Percentiles rank a stretch among this genome's conserved stretches.
These are phyloP conservation scores for Drosophila virilis DNA, from an alignment of 1,140 invertebrate genomes.

Conservation along the genomic window DNA sequence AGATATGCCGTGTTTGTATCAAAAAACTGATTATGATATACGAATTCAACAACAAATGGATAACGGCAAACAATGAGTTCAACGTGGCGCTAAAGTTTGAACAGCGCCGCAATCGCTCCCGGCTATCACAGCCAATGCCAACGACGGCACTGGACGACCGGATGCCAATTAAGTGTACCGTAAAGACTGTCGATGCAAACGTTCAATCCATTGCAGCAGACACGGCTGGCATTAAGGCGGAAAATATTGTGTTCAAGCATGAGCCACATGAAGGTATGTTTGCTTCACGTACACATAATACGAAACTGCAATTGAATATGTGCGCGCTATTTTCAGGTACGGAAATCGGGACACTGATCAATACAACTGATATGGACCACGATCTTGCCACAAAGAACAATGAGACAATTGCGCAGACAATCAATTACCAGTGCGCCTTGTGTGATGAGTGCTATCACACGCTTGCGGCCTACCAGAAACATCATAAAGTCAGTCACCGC, in stretches of 20 bases:
- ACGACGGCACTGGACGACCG: not conserved
- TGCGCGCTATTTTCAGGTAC: not conserved
- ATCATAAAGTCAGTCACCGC: conserved; percentile 34
- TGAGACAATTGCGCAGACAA: not conserved
- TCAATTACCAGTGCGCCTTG: conserved; percentile 21
- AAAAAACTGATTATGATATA: conserved; percentile 58
- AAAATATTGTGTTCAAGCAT: conserved; percentile 33
- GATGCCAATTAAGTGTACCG: not conserved
- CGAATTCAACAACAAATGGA: conserved; percentile 61
- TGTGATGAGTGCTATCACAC: conserved; percentile 25
- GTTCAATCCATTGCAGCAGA: conserved; percentile 6
- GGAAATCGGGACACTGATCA: not conserved
- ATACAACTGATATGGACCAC: not conserved
- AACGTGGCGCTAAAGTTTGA: conserved; percentile 65
- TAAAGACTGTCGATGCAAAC: not conserved
- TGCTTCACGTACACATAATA: not conserved
- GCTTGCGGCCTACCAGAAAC: conserved; percentile 24
- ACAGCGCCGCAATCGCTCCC: conserved; percentile 50
- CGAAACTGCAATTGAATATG: not conserved
- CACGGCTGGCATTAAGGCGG: not conserved
- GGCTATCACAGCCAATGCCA: not conserved
- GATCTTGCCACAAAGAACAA: not conserved
- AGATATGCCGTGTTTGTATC: conserved; percentile 62
- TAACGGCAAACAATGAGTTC: conserved; percentile 56
- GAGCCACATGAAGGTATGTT: conserved; percentile 22